Base-by-base conservation (phyloP, 2,888 invertebrate genomes). In the Archips xylosteana region DNA sequence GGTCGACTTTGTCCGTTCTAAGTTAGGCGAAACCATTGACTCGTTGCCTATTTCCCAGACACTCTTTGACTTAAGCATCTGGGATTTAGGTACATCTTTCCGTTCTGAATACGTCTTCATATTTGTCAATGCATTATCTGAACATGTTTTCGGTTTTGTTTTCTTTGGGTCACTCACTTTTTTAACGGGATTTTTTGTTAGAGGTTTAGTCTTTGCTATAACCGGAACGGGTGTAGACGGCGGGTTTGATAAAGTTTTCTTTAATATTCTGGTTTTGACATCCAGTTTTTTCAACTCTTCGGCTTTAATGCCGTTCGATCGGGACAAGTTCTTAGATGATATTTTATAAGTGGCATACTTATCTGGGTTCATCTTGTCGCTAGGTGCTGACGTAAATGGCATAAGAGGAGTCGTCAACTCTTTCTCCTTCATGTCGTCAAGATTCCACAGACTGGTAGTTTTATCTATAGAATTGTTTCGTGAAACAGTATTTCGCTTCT, bases 381-480 rank as follows among this genome's bases (percentile, higher is more conserved):
- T 87, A 61, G 88, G 83, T 15, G 86, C 82, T 4, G 89, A 79
- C 57, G 85, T 82, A 49, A 94, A 82, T 63, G 94, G 94, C 78
- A 91, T 85, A 67, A 94, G 80, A 13, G 94, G 94, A 70, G 92
- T 86, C 39, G 87, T 90, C 74, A 94, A 81, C 76, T 94, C 92
- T 81, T 95, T 95, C 72, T 89, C 94, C 80, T 95, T 95, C 92
- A 95, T 95, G 76, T 95, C 95, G 87, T 95, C 94, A 47, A 95
- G 90, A 88, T 95, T 95, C 95, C 95, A 95, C 79, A 95, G 85
- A 87, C 95, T 95, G 64, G 95, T 95, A 23, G 95, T 95, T 83
- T 95, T 94, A 76, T 95, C 95, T 67, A 95, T 91, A 62, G 94
- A 94, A 81, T 94, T 94, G 77, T 92, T 94, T 74, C 92, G 89